Evolutionary conservation across 2,113 vertebrate species (phyloP), one percentile per base, ranked within the genome.

Genomic region (Bos indicus): DNA sequence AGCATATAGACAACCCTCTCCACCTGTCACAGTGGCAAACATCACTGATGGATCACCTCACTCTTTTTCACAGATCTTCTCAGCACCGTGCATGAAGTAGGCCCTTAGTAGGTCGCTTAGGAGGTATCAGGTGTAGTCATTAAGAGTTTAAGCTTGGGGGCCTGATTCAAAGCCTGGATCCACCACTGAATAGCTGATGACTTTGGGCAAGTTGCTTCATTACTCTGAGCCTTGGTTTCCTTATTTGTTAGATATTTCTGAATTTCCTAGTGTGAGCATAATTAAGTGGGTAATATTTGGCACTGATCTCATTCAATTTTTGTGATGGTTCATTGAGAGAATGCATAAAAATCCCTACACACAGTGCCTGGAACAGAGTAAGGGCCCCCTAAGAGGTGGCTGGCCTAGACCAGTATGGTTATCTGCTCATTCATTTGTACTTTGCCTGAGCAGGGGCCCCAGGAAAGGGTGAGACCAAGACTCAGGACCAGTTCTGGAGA

Each of bases 61-160:
- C 85, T 64, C 62, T 7, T 59, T 23, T 28, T 17, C 83, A 21
- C 2, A 5, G 17, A 43, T 28, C 36, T 67, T 36, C 77, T 52
- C 30, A 19, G 14, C 36, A 0, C 1, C 2, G 52, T 7, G 5
- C 40, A 2, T 1, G 0, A 26, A 6, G 10, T 12, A 13, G 33
- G 71, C 14, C 52, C 54, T 25, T 51, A 0, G 3, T 5, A 21
- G 54, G 62, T 54, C n/a, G 3, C 56, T 7, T 4, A 3, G 56
- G 36, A 57, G 21, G 30, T 17, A 21, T 4, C 8, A 10, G 19
- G 33, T 60, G 0, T 3, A 23, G 54, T 14, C 2, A 30, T 3
- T 30, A 23, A 88, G 51, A 80, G 26, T 59, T 43, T 59, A 88
- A 81, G 5, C 54, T 52, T 48, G 88, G 23, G 11, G 6, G 2